Evolutionary conservation across 2,797 vertebrate species (phyloP).

Genomic region (Jordanella pulchra): DNA sequence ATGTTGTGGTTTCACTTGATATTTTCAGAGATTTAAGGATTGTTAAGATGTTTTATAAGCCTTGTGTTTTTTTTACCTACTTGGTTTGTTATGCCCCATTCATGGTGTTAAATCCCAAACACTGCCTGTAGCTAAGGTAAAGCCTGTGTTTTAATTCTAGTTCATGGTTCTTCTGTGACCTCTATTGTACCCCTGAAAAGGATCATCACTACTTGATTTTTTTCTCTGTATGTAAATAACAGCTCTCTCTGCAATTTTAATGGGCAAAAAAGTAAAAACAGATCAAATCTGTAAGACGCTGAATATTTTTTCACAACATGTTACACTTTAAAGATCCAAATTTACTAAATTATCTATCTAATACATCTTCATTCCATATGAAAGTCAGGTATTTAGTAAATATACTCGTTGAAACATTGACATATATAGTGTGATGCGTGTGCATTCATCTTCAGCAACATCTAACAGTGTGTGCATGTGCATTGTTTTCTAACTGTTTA

Average conservation of each 20-base stretch:
- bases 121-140: background rate
- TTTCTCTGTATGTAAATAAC: background rate
- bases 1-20: too few relatives aligned
- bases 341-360: background rate
- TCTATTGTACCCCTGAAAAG: background rate
- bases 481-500: constrained; percentile 37
- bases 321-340: background rate
- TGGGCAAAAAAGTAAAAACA: background rate
- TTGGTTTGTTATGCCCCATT: background rate
- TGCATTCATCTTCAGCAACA: constrained; percentile 17
- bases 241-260: background rate
- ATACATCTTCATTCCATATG: background rate
- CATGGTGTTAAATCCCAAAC: background rate
- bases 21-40: too few relatives aligned
- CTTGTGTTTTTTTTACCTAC: too few relatives aligned
- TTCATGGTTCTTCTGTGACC: background rate
- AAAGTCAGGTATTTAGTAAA: background rate
- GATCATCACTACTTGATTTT: background rate
- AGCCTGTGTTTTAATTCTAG: background rate
- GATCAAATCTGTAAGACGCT: background rate
- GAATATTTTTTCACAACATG: background rate
- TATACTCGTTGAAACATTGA: background rate
- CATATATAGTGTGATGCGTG: background rate
- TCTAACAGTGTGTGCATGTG: constrained; percentile 20
- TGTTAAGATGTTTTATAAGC: too few relatives aligned